Evolutionary conservation across 2,888 invertebrate genomes (phyloP).

Genomic region (Agrilus mali): DNA sequence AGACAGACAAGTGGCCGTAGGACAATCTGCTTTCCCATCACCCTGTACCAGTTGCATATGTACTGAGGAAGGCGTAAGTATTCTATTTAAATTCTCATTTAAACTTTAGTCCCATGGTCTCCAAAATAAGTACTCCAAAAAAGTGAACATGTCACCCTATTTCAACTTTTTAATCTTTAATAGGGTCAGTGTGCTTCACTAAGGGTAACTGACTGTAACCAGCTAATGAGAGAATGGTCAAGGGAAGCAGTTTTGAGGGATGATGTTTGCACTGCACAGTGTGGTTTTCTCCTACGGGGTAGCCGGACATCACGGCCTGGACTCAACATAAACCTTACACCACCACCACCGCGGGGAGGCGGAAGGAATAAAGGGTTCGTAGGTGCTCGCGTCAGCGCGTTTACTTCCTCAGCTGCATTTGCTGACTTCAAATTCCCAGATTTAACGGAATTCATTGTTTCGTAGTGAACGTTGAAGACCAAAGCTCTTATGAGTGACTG

Average conservation of each 20-base stretch:
- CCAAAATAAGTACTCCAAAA: too few species aligned
- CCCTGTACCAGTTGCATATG: constrained; percentile 86
- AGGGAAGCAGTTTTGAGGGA: constrained; percentile 71
- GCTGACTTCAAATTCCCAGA: constrained; percentile 59
- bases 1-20: constrained; percentile 62
- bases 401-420: too few species aligned
- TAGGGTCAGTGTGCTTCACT: constrained; percentile 83
- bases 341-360: constrained; percentile 15
- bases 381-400: too few species aligned
- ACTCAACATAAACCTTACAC: too few species aligned
- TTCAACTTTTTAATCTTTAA: constrained; percentile 18
- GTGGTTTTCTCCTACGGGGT: constrained; percentile 54
- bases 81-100: not conserved
- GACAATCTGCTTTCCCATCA: constrained; percentile 77
- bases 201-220: constrained; percentile 75
- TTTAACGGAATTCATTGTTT: constrained; percentile 50
- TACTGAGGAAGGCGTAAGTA: constrained; percentile 69
- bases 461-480: too few species aligned
- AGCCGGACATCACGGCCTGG: too few species aligned
- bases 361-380: constrained; percentile 15
- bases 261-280: constrained; percentile 84
- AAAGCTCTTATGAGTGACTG: too few species aligned
- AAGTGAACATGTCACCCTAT: too few species aligned
- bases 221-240: constrained; percentile 70
- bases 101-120: not conserved